Evolutionary conservation across 2,113 vertebrate genomes (phyloP), one percentile per base, ranked within the genome.

Genomic region (Archocentrus centrarchus): DNA sequence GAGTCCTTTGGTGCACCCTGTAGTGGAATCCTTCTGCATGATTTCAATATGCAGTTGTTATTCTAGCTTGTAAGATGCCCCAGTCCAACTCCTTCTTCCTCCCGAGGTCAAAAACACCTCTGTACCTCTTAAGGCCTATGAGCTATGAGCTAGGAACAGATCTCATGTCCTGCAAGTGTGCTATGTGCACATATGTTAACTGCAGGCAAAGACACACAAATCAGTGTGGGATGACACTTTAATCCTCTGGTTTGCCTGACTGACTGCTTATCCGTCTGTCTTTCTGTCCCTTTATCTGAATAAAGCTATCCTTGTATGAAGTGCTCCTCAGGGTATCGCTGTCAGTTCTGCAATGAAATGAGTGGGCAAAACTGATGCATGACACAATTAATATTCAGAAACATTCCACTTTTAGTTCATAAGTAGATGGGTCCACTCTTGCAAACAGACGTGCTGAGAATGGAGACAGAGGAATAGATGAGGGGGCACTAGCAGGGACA

Each of bases 341-440:
- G 93, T 93, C 91, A 94, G 83, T 90, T 79, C 84, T 58, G 62
- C 44, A 41, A 73, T 84, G 88, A 91, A 91, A 91, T 32, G 73
- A 91, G 73, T 60, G 84, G 66, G 80, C 66, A 59, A 89, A 93
- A 92, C 85, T 93, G 90, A 93, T 93, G 90, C 92, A 93, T 76
- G 86, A 88, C 10, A 77, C 87, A 90, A 93, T 95, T 92, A 80
- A 93, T 90, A 92, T 93, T 93, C 87, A 84, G 80, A 91, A 89
- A 82, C 75, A 88, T 85, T 93, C 73, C 87, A 92, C 81, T 90
- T 94, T 93, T 87, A 85, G 84, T 90, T 86, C 77, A 85, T 59
- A 35, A 73, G 68, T 73, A 79, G 44, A 79, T 83, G 27, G n/a
- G 86, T 70, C 64, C 35, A 59, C 66, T 75, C 6, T 57, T 44